Conservation (phyloP, 2,797 vertebrate genomes). For the Megalops cyprinoides region DNA sequence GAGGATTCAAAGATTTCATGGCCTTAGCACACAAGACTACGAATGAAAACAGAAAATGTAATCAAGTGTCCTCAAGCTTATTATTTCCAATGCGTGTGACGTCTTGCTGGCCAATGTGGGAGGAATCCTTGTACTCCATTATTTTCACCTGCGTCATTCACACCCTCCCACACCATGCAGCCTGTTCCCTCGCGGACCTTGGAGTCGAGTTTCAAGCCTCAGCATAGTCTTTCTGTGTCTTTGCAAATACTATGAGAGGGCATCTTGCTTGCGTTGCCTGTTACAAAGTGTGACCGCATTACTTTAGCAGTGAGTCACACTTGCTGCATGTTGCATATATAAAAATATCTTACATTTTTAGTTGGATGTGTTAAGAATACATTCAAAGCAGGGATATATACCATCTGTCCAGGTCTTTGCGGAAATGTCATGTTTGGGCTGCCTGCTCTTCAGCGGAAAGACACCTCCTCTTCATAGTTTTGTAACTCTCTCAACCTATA, state of each 20-base stretch:
- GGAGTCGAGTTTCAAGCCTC: too few species aligned
- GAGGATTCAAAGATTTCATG: neutral
- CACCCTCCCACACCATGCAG: constrained; percentile 13
- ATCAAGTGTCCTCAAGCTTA: constrained; percentile 1
- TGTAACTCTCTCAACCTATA: neutral
- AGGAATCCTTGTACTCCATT: constrained; percentile 8
- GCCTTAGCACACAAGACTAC: neutral
- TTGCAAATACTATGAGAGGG: neutral
- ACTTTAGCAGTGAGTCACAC: constrained; percentile 4
- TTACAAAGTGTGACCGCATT: constrained; percentile 1
- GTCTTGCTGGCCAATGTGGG: constrained; percentile 14
- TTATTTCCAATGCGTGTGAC: neutral
- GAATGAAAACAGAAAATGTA: neutral
- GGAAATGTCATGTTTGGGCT: neutral
- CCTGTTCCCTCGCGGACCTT: neutral
- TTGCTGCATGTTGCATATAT: neutral
- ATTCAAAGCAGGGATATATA: neutral
- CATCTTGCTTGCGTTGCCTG: neutral
- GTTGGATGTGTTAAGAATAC: neutral
- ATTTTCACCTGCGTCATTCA: constrained; percentile 12
- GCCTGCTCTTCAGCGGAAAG: neutral
- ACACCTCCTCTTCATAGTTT: neutral
- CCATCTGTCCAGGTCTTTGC: neutral
- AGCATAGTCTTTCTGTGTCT: neutral
- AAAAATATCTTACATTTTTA: constrained; percentile 3